Percentiles rank a stretch among this genome's conserved stretches.
These are phyloP conservation scores for Peromyscus melanophrys DNA, from an alignment of 2,797 vertebrate genomes.

Conservation along the genomic window DNA sequence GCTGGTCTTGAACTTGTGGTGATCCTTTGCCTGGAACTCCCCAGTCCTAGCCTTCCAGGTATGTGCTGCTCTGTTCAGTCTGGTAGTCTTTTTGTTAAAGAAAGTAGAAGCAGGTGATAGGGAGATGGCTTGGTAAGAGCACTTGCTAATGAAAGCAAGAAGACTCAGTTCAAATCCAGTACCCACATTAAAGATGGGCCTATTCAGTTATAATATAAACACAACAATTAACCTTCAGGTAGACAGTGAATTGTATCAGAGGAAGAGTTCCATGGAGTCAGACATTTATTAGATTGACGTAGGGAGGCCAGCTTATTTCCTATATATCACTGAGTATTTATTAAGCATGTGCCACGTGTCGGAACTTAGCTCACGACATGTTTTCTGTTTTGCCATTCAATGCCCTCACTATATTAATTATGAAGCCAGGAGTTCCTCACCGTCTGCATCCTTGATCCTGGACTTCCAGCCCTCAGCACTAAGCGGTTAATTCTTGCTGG, in stretches of 20 bases:
- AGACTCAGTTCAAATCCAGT: neutral
- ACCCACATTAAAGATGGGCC: neutral
- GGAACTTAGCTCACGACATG: neutral
- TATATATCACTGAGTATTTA: neutral
- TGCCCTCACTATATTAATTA: neutral
- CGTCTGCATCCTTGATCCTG: neutral
- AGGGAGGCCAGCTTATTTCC: neutral
- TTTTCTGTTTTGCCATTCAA: neutral
- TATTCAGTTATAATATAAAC: conserved; percentile 50
- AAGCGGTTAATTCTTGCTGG: neutral
- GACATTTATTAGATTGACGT: neutral
- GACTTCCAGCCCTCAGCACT: neutral
- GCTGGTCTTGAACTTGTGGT: neutral
- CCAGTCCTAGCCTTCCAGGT: neutral
- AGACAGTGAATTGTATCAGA: conserved; percentile 43
- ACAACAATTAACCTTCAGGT: neutral
- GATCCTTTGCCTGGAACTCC: neutral
- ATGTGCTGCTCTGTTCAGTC: neutral
- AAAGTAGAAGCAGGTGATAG: neutral
- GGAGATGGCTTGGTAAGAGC: neutral
- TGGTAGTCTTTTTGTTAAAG: neutral
- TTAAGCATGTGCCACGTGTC: neutral
- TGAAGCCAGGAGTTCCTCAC: neutral
- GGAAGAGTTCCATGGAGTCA: neutral
- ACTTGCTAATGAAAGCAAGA: neutral